Conservation (phyloP, 2,113 vertebrate species). For the Chionodraco myersi region DNA sequence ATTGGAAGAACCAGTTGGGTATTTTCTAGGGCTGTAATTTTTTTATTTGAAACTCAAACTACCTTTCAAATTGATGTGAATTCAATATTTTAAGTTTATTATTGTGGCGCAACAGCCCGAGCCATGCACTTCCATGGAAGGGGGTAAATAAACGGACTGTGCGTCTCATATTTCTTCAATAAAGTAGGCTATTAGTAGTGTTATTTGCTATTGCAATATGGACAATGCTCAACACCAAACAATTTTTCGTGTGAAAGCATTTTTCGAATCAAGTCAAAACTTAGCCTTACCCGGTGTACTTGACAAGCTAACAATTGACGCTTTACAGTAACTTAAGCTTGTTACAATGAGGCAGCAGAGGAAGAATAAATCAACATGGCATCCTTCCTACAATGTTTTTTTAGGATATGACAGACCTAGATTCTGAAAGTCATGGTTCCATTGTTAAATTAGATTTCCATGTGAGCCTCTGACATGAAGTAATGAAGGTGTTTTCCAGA, state of each 20-base stretch:
- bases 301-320: neutral
- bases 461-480: conserved; percentile 3
- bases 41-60: conserved; percentile 24
- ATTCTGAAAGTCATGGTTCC: neutral
- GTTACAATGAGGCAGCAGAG: neutral
- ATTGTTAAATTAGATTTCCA: neutral
- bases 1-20: neutral
- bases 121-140: neutral
- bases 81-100: neutral
- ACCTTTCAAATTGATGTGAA: neutral
- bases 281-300: neutral
- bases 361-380: neutral
- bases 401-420: neutral
- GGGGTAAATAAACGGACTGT: neutral
- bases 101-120: neutral
- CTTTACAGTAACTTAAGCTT: neutral
- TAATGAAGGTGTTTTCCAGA: conserved; percentile 36
- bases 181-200: neutral
- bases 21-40: neutral
- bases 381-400: neutral
- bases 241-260: neutral
- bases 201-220: no score
- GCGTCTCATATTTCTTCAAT: neutral
- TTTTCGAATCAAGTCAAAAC: neutral
- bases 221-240: neutral